Conservation (phyloP, 2,113 vertebrate species). For the Glaucidium brasilianum region DNA sequence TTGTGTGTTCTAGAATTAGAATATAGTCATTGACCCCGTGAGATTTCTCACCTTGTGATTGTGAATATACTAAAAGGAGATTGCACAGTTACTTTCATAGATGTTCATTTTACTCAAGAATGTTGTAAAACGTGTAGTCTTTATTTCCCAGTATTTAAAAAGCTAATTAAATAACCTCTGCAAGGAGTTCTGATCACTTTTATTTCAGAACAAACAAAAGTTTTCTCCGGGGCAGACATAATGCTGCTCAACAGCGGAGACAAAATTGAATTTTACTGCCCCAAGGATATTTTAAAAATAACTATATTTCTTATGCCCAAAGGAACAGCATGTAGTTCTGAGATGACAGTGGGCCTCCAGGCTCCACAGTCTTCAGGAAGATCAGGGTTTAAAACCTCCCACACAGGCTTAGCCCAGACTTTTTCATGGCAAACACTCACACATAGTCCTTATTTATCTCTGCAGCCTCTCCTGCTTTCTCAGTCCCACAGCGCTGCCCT, state of each 20-base stretch:
- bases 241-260: not conserved
- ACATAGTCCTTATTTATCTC: not conserved
- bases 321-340: accelerated
- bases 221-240: not conserved
- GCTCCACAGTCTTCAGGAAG: not conserved
- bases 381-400: not conserved
- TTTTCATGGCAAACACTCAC: not conserved
- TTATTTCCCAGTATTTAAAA: not conserved
- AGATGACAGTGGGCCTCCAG: not conserved
- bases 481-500: not conserved
- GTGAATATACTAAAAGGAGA: not conserved
- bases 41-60: not conserved
- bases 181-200: not conserved
- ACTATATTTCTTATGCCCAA: not conserved
- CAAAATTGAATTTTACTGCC: not conserved
- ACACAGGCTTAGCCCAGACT: not conserved
- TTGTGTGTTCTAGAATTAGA: not conserved
- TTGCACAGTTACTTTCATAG: not conserved
- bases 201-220: not conserved
- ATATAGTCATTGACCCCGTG: not conserved
- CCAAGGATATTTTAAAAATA: not conserved
- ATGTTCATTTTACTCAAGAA: not conserved
- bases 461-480: not conserved
- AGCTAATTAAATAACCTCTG: not conserved
- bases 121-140: not conserved